Conservation (phyloP, 2,888 invertebrate species). For the Leptopilina myrica region DNA sequence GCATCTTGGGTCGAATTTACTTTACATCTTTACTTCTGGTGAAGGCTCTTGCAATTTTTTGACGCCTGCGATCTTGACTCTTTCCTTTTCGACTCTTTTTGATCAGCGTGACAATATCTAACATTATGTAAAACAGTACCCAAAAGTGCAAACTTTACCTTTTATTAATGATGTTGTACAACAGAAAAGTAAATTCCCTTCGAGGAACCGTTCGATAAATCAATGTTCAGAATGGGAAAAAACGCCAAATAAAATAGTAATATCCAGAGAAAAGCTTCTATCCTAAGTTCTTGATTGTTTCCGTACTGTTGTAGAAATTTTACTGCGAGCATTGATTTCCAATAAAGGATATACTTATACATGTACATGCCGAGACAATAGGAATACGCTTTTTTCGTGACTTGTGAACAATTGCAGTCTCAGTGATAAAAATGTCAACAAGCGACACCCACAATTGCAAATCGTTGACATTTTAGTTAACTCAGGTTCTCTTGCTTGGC, state of each 20-base stretch:
- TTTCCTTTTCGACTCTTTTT: background rate
- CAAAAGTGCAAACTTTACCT: too few relatives aligned
- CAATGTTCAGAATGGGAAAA: background rate
- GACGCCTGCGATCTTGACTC: background rate
- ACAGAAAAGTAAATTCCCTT: too few relatives aligned
- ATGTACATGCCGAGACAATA: too few relatives aligned
- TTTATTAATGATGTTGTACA: too few relatives aligned
- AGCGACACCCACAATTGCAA: too few relatives aligned
- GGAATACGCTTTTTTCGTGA: too few relatives aligned
- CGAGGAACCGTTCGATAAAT: conserved; percentile 5
- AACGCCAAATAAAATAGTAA: background rate
- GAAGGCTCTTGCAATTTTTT: conserved; percentile 1
- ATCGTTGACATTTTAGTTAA: too few relatives aligned
- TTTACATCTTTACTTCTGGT: background rate
- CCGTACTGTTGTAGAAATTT: background rate
- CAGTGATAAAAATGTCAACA: too few relatives aligned
- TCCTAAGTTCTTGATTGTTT: background rate
- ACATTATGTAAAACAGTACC: too few relatives aligned
- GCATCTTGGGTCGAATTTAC: conserved; percentile 1
- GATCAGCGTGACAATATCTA: too few relatives aligned
- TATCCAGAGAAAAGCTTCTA: background rate
- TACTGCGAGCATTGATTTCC: background rate
- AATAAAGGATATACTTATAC: background rate
- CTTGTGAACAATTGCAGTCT: too few relatives aligned
- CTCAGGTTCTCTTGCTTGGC: too few relatives aligned